These are phyloP conservation scores for Thymelicus sylvestris DNA, from an alignment of 2,888 invertebrate species.

Conservation along the genomic window DNA sequence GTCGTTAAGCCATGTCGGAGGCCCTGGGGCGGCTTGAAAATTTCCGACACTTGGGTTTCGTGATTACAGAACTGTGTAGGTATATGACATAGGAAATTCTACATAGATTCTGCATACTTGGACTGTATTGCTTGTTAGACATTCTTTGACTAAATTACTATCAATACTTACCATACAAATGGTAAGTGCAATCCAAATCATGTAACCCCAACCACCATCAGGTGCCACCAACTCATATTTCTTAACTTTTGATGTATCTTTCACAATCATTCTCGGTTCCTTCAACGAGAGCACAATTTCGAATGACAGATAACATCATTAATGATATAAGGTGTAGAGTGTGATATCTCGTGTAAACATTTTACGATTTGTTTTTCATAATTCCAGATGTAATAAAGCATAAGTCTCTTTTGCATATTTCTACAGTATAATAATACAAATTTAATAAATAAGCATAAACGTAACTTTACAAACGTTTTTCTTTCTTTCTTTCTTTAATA, in stretches of 20 bases:
- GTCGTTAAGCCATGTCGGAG: too few species aligned
- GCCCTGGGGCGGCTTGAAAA: too few species aligned
- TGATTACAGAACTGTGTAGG: too few species aligned
- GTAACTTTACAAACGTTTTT: too few species aligned
- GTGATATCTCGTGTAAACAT: constrained; percentile 31
- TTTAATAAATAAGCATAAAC: too few species aligned
- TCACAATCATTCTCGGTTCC: constrained; percentile 49
- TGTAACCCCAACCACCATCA: constrained; percentile 89
- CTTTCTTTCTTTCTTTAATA: too few species aligned
- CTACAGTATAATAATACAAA: too few species aligned
- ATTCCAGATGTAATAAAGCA: constrained; percentile 23
- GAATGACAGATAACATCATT: constrained; percentile 19
- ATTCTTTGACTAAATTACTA: too few species aligned
- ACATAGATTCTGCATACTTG: too few species aligned
- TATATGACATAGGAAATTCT: too few species aligned
- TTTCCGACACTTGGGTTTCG: too few species aligned
- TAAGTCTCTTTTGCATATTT: neutral
- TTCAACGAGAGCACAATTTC: constrained; percentile 28
- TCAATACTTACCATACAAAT: constrained; percentile 83
- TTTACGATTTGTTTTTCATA: constrained; percentile 14
- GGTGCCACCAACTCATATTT: constrained; percentile 72
- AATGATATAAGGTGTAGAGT: neutral
- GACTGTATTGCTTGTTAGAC: too few species aligned
- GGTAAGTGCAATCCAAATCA: constrained; percentile 85
- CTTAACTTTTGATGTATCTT: constrained; percentile 45